Base-by-base conservation (phyloP, 2,888 invertebrate species). In the Lasiommata megera region DNA sequence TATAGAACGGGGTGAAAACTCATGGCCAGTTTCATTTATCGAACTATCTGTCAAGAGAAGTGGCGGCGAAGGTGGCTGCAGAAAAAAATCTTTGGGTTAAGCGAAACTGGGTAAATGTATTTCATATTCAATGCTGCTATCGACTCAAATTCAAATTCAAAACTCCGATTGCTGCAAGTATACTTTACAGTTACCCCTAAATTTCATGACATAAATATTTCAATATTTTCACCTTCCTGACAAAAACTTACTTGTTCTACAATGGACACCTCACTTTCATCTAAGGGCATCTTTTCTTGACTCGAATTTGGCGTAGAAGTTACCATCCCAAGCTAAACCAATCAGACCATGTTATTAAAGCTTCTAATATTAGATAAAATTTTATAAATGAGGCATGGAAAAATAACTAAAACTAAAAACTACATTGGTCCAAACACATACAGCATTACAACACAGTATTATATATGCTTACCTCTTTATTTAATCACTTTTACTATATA, bases 341-440 rank as follows among this genome's bases (percentile, higher is more conserved):
- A 17, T 46, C 52, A 53, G 5, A 38, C 28, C n/a, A n/a, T n/a
- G n/a, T 41, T 38, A 36, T 23, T 14, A 16, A 37, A 52, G n/a
- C n/a, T n/a, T 38, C 16, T n/a, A 18, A 18, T 17, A 46, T 31
- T 28, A 0, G 12, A 3, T 3, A 12, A 44, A 6, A 28, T 0
- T 14, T 44, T 8, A 14, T 12, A 23, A n/a, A 8, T 14, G 14
- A 1, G 11, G 1, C 16, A 46, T 16, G 3, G 6, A 11, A 31
- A 46, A 31, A 6, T 12, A 7, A 16, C n/a, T n/a, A n/a, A n/a
- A n/a, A 28, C 8, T 12, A 17, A 46, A 23, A 40, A 16, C 17
- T 52, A 65, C 64, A 72, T 73, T 73, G 79, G 80, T 77, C 81
- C 81, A 80, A 80, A 76, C 76, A 73, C 67, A 67, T 64, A 48